Evolutionary conservation across 2,797 vertebrate genomes (phyloP), one percentile per base, ranked within the genome.

Genomic region (Gallinago solitaria): DNA sequence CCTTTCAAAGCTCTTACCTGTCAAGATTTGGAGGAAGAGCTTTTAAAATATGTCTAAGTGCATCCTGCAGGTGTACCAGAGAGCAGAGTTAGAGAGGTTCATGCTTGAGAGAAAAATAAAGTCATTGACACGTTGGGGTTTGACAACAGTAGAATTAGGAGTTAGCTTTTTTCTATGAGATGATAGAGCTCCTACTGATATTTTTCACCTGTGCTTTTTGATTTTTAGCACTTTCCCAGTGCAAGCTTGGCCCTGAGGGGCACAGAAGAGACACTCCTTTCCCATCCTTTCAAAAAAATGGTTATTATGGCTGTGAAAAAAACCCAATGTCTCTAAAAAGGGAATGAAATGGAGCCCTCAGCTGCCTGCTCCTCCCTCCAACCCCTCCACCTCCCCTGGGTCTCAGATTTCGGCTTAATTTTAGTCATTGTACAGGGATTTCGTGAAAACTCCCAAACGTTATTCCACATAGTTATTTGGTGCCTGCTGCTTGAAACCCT

Each of bases 401-500:
- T 13, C 37, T 67, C 28, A 19, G 43, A 6, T 11, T 25, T 61
- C 9, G 2, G 39, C 33, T 47, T 33, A 30, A 39, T 20, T 73
- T 24, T 27, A 32, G 16, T 6, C 6, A 1, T 45, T 12, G 11
- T 8, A 6, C 0, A 4, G 12, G 39, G 11, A 50, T 69, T 90
- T 81, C 21, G 12, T 51, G 20, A 24, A 41, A 28, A 28, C 28
- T 20, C 8, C 18, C 5, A 0, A 25, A 54, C 35, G 16, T 12
- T 5, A 2, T n/a, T n/a, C 47, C 5, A 0, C 1, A 4, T 12
- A 19, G 9, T 4, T 37, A 45, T 53, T 41, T 3, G 7, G 23
- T 4, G 4, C 32, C 9, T 19, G 54, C 14, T n/a, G 13, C 6
- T 41, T 0, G 0, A 45, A 48, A 12, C 18, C 2, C 3, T 6